Evolutionary conservation across 1,140 invertebrate species (phyloP), one percentile per base, ranked within the genome.

Genomic region (Bombus balteatus): DNA sequence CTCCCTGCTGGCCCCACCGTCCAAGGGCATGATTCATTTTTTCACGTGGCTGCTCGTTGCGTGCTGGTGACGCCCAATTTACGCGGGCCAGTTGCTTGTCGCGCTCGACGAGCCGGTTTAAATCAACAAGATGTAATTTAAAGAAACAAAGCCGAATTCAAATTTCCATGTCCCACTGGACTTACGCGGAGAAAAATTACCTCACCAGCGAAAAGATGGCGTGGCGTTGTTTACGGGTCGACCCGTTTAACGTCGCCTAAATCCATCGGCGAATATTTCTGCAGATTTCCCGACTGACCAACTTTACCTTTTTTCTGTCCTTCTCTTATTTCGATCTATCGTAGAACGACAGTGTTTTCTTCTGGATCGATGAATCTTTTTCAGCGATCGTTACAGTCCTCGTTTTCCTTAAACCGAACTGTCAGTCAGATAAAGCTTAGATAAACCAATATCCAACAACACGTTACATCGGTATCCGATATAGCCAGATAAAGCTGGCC

Each of bases 61-160:
- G 88, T 89, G 89, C 70, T 39, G 76, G 73, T 89, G 88, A 89
- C 88, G 66, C 89, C 76, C 87, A 89, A 89, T 89, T 89, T 89
- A 81, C 80, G 68, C 78, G 84, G 77, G 25, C 47, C 77, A 53
- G 39, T 86, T 41, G 43, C 57, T 86, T 62, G 76, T 86, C 74
- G 86, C 81, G 62, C 74, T 53, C 73, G 68, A 75, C 62, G 22
- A 53, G 47, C 34, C 68, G 71, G 73, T 72, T 81, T 86, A 86
- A 85, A 86, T 86, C 72, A 77, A 76, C 72, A 76, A 70, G 37
- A 32, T 75, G 85, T 81, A 83, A 83, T 82, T 81, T 43, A 34
- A 15, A 9, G 18, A 41, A 37, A 34, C 53, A 39, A 65, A 74
- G n/a, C 15, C 13, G 18, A 76, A 83, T 76, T 57, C 25, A 68